Conservation (phyloP, 2,888 invertebrate species). For the Amphiduros pacificus region DNA sequence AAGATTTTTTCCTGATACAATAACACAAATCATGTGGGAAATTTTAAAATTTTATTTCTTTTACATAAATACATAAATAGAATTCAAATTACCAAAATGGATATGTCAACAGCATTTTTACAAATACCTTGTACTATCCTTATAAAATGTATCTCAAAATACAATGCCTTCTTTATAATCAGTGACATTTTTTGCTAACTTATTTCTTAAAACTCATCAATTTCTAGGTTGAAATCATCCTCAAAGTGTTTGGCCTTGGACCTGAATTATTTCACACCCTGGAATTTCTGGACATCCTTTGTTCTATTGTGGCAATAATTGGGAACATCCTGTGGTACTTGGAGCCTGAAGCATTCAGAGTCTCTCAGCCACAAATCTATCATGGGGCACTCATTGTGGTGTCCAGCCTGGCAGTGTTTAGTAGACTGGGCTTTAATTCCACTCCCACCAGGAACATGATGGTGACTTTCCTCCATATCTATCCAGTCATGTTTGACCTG, state of each 20-base stretch:
- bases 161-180: no score
- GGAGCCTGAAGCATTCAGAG: constrained; percentile 1
- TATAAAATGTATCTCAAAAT: no score
- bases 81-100: no score
- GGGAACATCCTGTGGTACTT: constrained; percentile 16
- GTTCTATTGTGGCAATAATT: background rate
- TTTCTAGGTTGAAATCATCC: constrained; percentile 14
- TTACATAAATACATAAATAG: no score
- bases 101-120: no score
- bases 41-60: no score
- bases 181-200: no score
- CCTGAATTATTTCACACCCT: background rate
- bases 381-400: constrained; percentile 11
- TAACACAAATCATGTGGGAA: no score
- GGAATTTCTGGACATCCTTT: constrained; percentile 13
- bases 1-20: no score
- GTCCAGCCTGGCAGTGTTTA: constrained; percentile 14
- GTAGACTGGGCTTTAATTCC: constrained; percentile 16
- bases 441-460: constrained; percentile 9
- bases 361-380: constrained; percentile 5
- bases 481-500: constrained; percentile 20
- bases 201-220: no score
- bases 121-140: no score
- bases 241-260: constrained; percentile 4
- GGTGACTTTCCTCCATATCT: constrained; percentile 14